A percentile compares a stretch with the other conserved stretches of the same genome.
Conservation (phyloP, 2,797 vertebrate genomes). For the Miopithecus talapoin region DNA sequence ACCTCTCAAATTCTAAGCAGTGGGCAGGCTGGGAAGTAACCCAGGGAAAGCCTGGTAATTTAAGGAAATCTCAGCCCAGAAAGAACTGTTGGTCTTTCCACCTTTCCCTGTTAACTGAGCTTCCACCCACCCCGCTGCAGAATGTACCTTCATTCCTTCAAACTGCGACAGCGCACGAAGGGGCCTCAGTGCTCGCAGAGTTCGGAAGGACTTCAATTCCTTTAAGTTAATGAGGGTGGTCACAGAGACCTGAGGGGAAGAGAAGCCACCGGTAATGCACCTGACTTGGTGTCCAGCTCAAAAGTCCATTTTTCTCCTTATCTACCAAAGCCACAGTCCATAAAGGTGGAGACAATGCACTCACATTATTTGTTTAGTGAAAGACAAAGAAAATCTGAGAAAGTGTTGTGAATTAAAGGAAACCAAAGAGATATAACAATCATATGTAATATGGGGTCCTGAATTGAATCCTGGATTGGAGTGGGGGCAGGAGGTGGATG, state of each 20-base stretch:
- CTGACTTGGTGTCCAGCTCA: not conserved
- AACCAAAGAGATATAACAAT: not conserved
- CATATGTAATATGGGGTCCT: not conserved
- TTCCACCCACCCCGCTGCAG: not conserved
- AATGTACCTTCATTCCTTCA: constrained; percentile 94
- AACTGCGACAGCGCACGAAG: constrained; percentile 93
- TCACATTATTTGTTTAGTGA: not conserved
- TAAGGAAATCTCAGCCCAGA: not conserved
- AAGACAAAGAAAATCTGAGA: not conserved
- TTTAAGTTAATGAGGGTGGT: constrained; percentile 13
- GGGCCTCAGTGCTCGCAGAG: constrained; percentile 90
- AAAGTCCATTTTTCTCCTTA: not conserved
- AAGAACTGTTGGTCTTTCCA: not conserved
- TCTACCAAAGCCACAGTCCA: not conserved
- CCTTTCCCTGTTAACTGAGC: not conserved
- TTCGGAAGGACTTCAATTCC: constrained; percentile 88
- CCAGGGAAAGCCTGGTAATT: not conserved
- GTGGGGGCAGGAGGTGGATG: too few species aligned
- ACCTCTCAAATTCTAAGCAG: not conserved
- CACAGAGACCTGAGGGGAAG: constrained; percentile 64
- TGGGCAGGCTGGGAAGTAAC: too few species aligned
- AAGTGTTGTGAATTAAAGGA: not conserved
- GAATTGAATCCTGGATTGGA: not conserved
- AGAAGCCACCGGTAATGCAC: not conserved
- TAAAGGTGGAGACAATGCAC: not conserved